Evolutionary conservation across 2,888 invertebrate genomes (phyloP), one percentile per base, ranked within the genome.

Genomic region (Drosophila rubida): DNA sequence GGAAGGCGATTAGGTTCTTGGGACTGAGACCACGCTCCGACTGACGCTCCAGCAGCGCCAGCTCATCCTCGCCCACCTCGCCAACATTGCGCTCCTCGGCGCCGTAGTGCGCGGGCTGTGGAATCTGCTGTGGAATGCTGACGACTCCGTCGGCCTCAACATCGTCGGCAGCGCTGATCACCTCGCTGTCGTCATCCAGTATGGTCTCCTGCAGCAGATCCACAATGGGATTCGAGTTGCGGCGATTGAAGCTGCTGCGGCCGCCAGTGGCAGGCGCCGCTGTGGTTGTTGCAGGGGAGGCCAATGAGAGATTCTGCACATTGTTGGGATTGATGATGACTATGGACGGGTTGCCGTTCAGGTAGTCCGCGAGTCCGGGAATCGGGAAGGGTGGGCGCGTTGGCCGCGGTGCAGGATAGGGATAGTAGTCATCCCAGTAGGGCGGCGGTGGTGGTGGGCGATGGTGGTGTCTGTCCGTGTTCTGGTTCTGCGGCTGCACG

Each of bases 311-410:
- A 30, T 70, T 66, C 46, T 66, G 66, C 0, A 50, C 50, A 27
- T 80, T 81, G 44, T 57, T 85, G 3, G 81, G 86, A 14, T 81
- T 82, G 2, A 81, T 14, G 9, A 81, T 60, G 8, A 81, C 23
- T 2, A 65, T 59, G 9, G 81, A 67, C 14, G 57, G 42, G 3
- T 45, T 41, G 1, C 23, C 2, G 1, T 2, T 13, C 0, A 30
- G 8, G 16, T 51, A 41, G 0, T 63, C 54, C 6, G 9, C 23
- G 1, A 58, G 25, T 8, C 64, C 64, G 0, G 54, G 37, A 35
- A 50, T 0, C 8, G 42, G 14, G 11, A 19, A 54, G 3, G 70
- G 55, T 9, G 51, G 60, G 32, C 27, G 63, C 11, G 57, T 58
- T 32, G 55, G 61, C 6, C 51, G 73, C 37, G 51, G 74, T 39